Base-by-base conservation (phyloP, 2,888 invertebrate genomes). In the Hydrotaea cyrtoneurina region DNA sequence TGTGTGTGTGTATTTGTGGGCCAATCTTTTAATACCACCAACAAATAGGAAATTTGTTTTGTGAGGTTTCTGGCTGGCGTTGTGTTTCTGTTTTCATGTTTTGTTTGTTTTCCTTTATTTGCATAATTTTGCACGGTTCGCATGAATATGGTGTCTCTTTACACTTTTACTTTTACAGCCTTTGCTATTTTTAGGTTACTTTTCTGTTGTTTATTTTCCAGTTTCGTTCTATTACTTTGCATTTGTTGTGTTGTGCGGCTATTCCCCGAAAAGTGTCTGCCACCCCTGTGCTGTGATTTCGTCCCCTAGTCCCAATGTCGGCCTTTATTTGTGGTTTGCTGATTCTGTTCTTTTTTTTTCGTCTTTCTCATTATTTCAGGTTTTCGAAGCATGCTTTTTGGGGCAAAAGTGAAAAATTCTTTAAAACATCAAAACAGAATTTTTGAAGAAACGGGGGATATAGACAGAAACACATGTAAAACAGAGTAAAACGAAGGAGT, bases 381-480 rank as follows among this genome's bases (percentile, higher is more conserved):
- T 59, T 59, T 59, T 7, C 11, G 19, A 7, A 59, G 59, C 59
- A 59, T 26, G 59, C 23, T 59, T 59, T 59, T 59, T 26, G 59
- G 71, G 71, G 23, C 39, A 31, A 31, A 7, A 53, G 31, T 71
- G 53, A 31, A 31, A 31, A 53, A 53, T 71, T 53, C 8, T 23
- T 1, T 15, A 23, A 59, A 15, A 11, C 11, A 26, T 46, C 36
- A 62, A 8, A 66, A 55, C 66, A 66, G 36, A 59, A 23, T 62
- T 15, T 62, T 15, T 39, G 53, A 19, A 11, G 17, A 17, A 80
- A 71, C 19, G 31, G 23, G n/a, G 17, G 53, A 74, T n/a, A 74
- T n/a, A 39, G 75, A 71, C 19, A 31, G 15, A n/a, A n/a, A 23
- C 15, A 59, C n/a, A 73, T 15, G 31, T 26, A 74, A 71, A 71